Evolutionary conservation across 2,113 vertebrate species (phyloP).

Genomic region (Scartelaos histophorus): DNA sequence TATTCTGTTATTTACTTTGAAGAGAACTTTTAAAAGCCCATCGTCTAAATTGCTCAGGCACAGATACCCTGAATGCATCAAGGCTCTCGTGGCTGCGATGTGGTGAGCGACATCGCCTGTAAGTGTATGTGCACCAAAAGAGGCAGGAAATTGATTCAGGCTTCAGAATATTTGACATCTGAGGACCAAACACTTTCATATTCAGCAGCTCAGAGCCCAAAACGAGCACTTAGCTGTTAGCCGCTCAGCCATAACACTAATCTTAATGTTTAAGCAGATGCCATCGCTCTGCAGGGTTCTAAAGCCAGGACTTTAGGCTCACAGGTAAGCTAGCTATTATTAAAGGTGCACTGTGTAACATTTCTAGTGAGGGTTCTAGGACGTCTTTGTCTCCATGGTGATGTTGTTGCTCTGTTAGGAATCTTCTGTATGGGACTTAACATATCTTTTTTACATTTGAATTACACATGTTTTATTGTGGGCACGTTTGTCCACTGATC

Average conservation of each 20-base stretch:
- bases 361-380: too few species aligned
- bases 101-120: constrained; percentile 37
- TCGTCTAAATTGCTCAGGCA: constrained; percentile 65
- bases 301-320: not conserved
- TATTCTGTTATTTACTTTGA: constrained; percentile 69
- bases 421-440: too few species aligned
- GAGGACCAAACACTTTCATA: constrained; percentile 58
- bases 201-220: constrained; percentile 50
- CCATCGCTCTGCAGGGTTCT: constrained; percentile 48
- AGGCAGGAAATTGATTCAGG: constrained; percentile 64
- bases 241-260: constrained; percentile 67
- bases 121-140: constrained; percentile 31
- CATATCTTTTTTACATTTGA: too few species aligned
- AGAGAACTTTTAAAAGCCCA: constrained; percentile 64
- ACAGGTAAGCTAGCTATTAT: not conserved
- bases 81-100: constrained; percentile 57
- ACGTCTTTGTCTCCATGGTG: too few species aligned
- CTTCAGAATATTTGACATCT: constrained; percentile 70
- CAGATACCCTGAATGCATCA: constrained; percentile 67
- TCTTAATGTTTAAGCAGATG: constrained; percentile 70
- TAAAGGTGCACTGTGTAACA: too few species aligned
- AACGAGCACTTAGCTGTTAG: constrained; percentile 47
- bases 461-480: too few species aligned
- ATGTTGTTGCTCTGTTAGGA: too few species aligned
- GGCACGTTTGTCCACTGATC: too few species aligned